Base-by-base conservation (phyloP, 2,797 vertebrate species). In the Pagetopsis macropterus region DNA sequence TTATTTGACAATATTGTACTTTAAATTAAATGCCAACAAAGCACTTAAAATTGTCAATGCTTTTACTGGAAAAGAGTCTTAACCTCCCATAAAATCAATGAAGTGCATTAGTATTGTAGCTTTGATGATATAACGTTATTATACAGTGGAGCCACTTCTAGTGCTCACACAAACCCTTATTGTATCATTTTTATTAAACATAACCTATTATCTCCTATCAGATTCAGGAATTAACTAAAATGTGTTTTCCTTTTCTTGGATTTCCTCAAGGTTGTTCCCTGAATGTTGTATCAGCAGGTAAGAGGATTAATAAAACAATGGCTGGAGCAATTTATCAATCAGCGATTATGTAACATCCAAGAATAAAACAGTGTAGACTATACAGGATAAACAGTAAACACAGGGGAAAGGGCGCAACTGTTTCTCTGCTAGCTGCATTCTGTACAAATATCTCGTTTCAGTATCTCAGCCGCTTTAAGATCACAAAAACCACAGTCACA, bases 31-130 rank as follows among this genome's bases (percentile, higher is more conserved):
- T 63, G 81, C 78, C 74, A 83, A 61, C 72, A 72, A 62, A 89
- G 81, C 76, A 85, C 82, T 88, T 87, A 46, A 48, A 76, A 65
- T 19, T 61, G 40, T 73, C 70, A 37, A 44, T 79, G 76, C 75
- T 76, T 80, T 87, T 87, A 85, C 77, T 68, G 82, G 66, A 85
- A 88, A 75, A 74, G 5, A 68, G 70, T 44, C 69, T 5, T 56
- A 55, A 37, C 45, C 31, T 66, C 17, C 14, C 23, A 72, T 81
- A 81, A 84, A 89, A 65, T 27, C 23, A 27, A 27, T 27, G 23
- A 27, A 27, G 61, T 81, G 72, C 89, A 90, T 89, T 89, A 82
- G 72, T 71, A 83, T 65, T 87, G 79, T 31, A 84, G 66, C 70
- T 61, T 61, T 60, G 40, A 77, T 63, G 64, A 79, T 33, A 52